phyloP scores from a whole-genome alignment of 2,888 invertebrate genomes.

The Amphiduros pacificus region DNA sequence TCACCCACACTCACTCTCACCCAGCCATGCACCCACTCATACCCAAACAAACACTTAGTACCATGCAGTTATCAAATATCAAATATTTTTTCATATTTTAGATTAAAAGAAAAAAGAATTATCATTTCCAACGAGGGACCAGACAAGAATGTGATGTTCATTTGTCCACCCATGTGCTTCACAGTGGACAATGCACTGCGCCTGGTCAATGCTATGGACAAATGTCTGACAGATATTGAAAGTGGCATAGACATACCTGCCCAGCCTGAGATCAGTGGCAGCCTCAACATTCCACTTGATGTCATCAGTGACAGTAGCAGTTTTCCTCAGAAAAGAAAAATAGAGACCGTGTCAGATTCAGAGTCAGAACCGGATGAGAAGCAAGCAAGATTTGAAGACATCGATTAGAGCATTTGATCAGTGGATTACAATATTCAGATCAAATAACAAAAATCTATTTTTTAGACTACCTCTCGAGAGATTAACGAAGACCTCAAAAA shows the following conservation, averaged over 20 bases:
- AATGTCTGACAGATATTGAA: slow-evolving; percentile 36
- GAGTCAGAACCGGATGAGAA: not conserved
- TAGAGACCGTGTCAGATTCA: too few relatives aligned
- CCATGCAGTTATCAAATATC: too few relatives aligned
- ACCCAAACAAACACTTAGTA: too few relatives aligned
- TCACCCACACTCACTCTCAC: too few relatives aligned
- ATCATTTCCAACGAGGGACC: slow-evolving; percentile 45
- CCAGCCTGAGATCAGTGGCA: slow-evolving; percentile 1
- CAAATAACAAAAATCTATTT: too few relatives aligned
- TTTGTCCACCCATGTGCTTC: slow-evolving; percentile 50
- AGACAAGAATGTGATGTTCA: slow-evolving; percentile 44
- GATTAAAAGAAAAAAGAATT: slow-evolving; percentile 44
- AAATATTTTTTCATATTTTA: slow-evolving; percentile 2
- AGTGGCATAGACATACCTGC: slow-evolving; percentile 18
- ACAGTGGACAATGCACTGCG: slow-evolving; percentile 47
- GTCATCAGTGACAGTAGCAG: not conserved
- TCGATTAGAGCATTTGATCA: not conserved
- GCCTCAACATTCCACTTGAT: not conserved
- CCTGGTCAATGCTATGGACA: slow-evolving; percentile 40
- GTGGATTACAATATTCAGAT: too few relatives aligned
- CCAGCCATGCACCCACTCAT: too few relatives aligned
- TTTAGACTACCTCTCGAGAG: too few relatives aligned
- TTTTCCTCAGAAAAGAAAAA: too few relatives aligned
- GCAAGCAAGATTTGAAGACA: not conserved
- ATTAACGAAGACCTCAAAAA: too few relatives aligned